Base-by-base conservation (phyloP, 2,797 vertebrate species). In the Mormyrus hasselquistii region DNA sequence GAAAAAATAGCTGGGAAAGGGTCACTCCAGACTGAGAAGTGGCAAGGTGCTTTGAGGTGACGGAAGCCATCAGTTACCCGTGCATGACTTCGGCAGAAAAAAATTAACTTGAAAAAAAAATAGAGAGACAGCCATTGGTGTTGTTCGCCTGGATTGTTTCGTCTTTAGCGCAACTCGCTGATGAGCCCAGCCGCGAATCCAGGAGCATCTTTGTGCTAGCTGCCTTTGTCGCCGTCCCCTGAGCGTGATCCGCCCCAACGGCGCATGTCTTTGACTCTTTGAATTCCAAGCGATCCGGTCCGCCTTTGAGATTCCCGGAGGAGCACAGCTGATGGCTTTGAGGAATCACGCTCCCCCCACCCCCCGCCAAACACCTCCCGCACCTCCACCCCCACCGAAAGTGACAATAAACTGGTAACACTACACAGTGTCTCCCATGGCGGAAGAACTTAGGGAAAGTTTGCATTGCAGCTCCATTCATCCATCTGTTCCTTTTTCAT, bases 21-120 rank as follows among this genome's bases (percentile, higher is more conserved):
- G 89, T 92, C 90, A 90, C 49, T 41, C 8, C 3, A 1, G 62
- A 89, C 79, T 91, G 49, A n/a, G 34, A 88, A 59, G 79, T 87
- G 7, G 3, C 2, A 8, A 53, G 73, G 52, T 52, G 38, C 7
- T 86, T 49, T 25, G 85, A 87, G 73, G 89, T 47, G 8, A 76
- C 7, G 34, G 34, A 89, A 89, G 25, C 44, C 16, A 3, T 38
- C 59, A 16, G 52, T 57, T 65, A 34, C 34, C 41, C n/a, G 22
- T 69, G 65, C 22, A 25, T n/a, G 22, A 50, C 50, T 41, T 25
- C 16, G 3, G 12, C 73, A 69, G 29, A 41, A 57, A 57, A 85
- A 57, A 86, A 59, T 7, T 34, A 16, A 34, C 10, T 52, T 52
- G 82, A 16, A 86, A 22, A 86, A 50, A 76, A 10, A n/a, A 22